Percentiles rank a stretch among this genome's conserved stretches.
Evolutionary conservation across 2,113 vertebrate species (phyloP).

Genomic region (Pelmatolapia mariae): DNA sequence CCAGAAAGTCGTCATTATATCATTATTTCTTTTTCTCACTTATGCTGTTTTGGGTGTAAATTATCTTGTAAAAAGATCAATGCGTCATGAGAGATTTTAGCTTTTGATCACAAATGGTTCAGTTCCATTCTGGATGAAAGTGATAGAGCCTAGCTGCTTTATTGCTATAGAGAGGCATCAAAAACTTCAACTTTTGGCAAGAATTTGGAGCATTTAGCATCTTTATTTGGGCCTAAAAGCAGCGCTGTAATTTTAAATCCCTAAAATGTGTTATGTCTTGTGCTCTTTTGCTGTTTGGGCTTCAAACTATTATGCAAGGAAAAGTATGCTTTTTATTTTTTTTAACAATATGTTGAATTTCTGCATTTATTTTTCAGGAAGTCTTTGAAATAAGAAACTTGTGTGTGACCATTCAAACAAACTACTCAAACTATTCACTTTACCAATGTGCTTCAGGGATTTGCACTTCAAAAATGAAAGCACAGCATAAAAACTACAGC

Average conservation of each 20-base stretch:
- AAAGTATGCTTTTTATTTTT: neutral
- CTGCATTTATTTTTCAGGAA: slow-evolving; percentile 8
- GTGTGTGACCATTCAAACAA: slow-evolving; percentile 2
- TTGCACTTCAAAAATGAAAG: slow-evolving; percentile 1
- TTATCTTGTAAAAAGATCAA: neutral
- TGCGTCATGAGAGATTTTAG: neutral
- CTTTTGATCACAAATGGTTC: neutral
- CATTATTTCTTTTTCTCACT: neutral
- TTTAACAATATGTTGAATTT: neutral
- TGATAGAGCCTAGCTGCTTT: neutral
- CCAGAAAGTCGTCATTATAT: neutral
- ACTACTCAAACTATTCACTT: slow-evolving; percentile 7
- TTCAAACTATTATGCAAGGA: neutral
- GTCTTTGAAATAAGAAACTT: slow-evolving; percentile 13
- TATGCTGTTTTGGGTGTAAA: neutral
- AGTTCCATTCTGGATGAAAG: neutral
- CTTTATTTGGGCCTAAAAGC: neutral
- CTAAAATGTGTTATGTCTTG: neutral
- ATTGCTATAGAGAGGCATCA: neutral
- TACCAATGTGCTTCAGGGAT: slow-evolving; percentile 40
- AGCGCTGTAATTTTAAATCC: neutral
- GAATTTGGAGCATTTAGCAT: neutral
- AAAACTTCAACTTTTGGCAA: neutral
- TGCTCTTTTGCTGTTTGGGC: neutral
- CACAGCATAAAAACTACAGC: neutral